Percentiles rank a stretch among this genome's conserved stretches.
Conservation (phyloP, 1,140 invertebrate genomes). For the Tetragnatha versicolor region DNA sequence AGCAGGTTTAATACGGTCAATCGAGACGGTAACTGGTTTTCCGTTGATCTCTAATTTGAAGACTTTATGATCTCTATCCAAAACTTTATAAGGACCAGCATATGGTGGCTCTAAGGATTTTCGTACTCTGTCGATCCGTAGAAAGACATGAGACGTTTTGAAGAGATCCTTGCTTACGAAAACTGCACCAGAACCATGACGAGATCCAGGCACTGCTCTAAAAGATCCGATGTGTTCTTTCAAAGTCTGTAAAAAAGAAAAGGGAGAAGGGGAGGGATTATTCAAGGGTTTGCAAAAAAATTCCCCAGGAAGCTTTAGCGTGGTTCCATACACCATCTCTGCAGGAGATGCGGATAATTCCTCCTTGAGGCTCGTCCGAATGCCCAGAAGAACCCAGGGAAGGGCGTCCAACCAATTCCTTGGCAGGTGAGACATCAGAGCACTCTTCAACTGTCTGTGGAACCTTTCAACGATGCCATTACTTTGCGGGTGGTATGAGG, state of each 20-base stretch:
- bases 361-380: no score
- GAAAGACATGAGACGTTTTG: not conserved
- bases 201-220: not conserved
- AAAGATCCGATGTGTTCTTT: not conserved
- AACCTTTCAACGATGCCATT: no score
- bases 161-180: not conserved
- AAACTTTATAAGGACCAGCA: not conserved
- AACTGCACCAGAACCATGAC: not conserved
- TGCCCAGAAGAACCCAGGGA: no score
- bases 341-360: no score
- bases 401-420: no score
- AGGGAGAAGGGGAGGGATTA: no score
- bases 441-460: no score
- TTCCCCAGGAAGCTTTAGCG: constrained; percentile 51
- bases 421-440: no score
- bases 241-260: not conserved
- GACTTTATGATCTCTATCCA: not conserved
- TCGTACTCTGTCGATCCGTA: not conserved
- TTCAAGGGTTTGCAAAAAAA: no score
- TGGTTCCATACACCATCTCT: constrained; percentile 57
- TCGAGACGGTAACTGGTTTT: not conserved
- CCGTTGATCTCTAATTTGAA: not conserved
- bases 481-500: no score
- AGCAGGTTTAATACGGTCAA: constrained; percentile 19
- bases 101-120: not conserved